Conservation (phyloP, 2,888 invertebrate species). For the Agrilus biguttatus region DNA sequence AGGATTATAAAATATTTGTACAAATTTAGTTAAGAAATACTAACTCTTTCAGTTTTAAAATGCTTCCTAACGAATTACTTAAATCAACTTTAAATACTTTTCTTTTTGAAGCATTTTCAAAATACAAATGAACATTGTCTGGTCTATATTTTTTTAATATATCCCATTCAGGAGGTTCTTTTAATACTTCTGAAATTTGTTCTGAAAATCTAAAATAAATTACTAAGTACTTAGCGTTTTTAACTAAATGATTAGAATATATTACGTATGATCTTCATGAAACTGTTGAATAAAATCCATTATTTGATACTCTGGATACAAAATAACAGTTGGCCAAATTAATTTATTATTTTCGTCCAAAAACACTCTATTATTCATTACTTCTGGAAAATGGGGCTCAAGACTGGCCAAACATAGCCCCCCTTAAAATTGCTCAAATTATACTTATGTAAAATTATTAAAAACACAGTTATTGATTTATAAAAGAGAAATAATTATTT, state of each 20-base stretch:
- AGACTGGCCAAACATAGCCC: slow-evolving; percentile 36
- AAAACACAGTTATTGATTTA: background rate
- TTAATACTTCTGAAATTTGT: slow-evolving; percentile 51
- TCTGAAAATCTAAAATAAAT: slow-evolving; percentile 36
- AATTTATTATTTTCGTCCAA: slow-evolving; percentile 44
- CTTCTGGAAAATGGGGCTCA: slow-evolving; percentile 50
- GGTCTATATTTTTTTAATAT: slow-evolving; percentile 44
- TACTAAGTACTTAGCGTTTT: background rate
- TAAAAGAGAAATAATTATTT: slow-evolving; percentile 10
- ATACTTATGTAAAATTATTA: background rate
- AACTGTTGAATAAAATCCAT: slow-evolving; percentile 80
- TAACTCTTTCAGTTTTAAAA: slow-evolving; percentile 43
- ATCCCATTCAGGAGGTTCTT: slow-evolving; percentile 61
- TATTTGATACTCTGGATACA: slow-evolving; percentile 78
- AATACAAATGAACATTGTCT: slow-evolving; percentile 53
- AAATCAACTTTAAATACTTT: slow-evolving; percentile 43
- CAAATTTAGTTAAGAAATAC: slow-evolving; percentile 10
- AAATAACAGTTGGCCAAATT: slow-evolving; percentile 76
- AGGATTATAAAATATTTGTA: slow-evolving; percentile 6
- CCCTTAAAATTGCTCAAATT: slow-evolving; percentile 7
- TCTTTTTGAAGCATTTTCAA: slow-evolving; percentile 49
- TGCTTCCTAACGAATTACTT: slow-evolving; percentile 39
- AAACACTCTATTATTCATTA: slow-evolving; percentile 48
- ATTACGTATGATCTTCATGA: slow-evolving; percentile 52
- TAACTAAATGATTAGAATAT: slow-evolving; percentile 4